Conservation (phyloP, 2,888 invertebrate genomes). For the Drosophila hamatofila region DNA sequence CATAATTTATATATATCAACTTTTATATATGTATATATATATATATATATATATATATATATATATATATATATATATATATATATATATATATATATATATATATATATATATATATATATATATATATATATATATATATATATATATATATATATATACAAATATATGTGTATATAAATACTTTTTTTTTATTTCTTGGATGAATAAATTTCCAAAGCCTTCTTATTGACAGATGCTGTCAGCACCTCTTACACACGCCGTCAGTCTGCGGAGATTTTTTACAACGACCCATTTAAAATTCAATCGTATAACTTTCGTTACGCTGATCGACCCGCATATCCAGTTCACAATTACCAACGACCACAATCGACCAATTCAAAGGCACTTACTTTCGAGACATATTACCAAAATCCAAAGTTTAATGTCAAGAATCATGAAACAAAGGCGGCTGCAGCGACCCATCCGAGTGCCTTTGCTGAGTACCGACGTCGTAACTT, state of each 20-base stretch:
- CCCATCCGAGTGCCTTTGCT: constrained; percentile 44
- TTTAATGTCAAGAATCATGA: constrained; percentile 38
- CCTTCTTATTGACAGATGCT: constrained; percentile 35
- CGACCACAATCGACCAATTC: constrained; percentile 23
- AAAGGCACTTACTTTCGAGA: constrained; percentile 50
- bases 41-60: too few relatives aligned
- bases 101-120: background rate
- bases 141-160: too few relatives aligned
- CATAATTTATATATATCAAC: background rate
- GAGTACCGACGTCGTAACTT: constrained; percentile 65
- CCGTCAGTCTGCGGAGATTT: constrained; percentile 67
- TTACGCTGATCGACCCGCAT: constrained; percentile 78
- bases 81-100: too few relatives aligned
- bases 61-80: background rate
- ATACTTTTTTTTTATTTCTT: background rate
- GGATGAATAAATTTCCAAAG: constrained; percentile 19
- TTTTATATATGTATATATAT: background rate
- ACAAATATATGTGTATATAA: too few relatives aligned
- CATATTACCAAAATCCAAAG: constrained; percentile 73
- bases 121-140: background rate
- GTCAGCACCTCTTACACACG: constrained; percentile 51
- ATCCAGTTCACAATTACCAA: constrained; percentile 52
- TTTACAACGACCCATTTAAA: constrained; percentile 82
- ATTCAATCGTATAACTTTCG: constrained; percentile 82
- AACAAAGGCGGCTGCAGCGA: background rate